Evolutionary conservation across 2,113 vertebrate genomes (phyloP), one percentile per base, ranked within the genome.

Genomic region (Dicentrarchus labrax): DNA sequence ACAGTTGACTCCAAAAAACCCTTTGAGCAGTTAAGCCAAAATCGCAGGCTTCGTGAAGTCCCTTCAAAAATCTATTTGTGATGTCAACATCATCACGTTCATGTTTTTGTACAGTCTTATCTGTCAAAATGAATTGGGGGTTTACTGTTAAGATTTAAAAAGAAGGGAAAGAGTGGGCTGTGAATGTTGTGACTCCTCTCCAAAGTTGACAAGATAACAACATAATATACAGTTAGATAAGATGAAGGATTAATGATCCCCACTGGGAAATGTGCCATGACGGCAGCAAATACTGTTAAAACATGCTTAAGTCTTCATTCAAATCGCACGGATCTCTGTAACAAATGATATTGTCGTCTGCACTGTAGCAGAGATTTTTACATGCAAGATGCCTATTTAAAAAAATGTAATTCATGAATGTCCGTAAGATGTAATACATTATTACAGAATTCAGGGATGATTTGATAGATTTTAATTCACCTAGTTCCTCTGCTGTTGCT

Each of bases 141-240:
- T 36, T 67, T 53, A 36, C 22, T 53, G 57, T 65, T 64, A 7
- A 43, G 45, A n/a, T 77, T 21, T 50, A 4, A 56, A 61, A 56
- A 38, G 15, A 41, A 65, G 43, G 13, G 21, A 72, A 38, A 5
- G 22, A n/a, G 47, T 41, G 15, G 61, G 43, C 41, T 71, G 59
- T 4, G 2, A 50, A 57, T 82, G 53, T 51, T 70, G 57, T 22
- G 72, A 76, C 75, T 84, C 22, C 21, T 39, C 51, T 84, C 17
- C 30, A n/a, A 78, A 82, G 53, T 62, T 85, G 65, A 59, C 70
- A 72, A 60, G 82, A 76, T 85, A 73, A 51, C 53, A 83, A 60
- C 66, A 67, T 56, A 48, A 72, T 71, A 53, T 74, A 71, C 5
- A 45, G 75, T 65, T 56, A 48, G 61, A 71, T 59, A 67, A 45